These are phyloP conservation scores for Drosophila aff. DNA, from an alignment of 1,140 invertebrate genomes.

Conservation along the genomic window DNA sequence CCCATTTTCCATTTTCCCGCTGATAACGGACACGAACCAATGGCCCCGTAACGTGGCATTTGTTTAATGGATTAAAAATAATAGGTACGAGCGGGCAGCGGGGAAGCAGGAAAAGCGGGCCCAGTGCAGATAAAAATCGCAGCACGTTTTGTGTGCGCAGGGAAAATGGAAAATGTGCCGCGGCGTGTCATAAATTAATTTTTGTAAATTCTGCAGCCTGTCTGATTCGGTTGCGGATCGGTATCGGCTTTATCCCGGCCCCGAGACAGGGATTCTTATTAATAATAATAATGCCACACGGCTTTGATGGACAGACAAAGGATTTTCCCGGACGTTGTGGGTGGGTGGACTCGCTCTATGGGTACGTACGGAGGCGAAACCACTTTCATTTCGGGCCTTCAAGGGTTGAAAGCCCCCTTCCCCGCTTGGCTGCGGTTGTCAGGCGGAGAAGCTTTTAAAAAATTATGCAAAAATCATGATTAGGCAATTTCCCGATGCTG, in stretches of 20 bases:
- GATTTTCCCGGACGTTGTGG: constrained; percentile 22
- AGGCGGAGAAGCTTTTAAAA: constrained; percentile 60
- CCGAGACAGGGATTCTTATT: constrained; percentile 38
- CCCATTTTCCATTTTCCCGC: constrained; percentile 33
- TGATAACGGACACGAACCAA: constrained; percentile 65
- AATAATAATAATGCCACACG: constrained; percentile 67
- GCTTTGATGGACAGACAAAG: constrained; percentile 60
- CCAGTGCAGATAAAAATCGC: constrained; percentile 67
- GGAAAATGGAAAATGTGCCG: constrained; percentile 69
- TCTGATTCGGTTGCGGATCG: constrained; percentile 49
- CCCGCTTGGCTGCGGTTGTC: constrained; percentile 41
- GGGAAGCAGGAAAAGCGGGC: constrained; percentile 13
- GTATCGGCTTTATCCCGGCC: constrained; percentile 27
- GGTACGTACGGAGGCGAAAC: constrained; percentile 1
- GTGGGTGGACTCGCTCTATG: constrained; percentile 3
- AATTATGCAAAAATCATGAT: constrained; percentile 82
- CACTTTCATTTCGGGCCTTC: constrained; percentile 57
- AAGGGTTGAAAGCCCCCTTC: constrained; percentile 51
- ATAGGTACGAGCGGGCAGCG: constrained; percentile 50
- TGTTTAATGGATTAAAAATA: constrained; percentile 84
- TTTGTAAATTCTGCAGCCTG: constrained; percentile 65
- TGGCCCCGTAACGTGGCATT: constrained; percentile 70
- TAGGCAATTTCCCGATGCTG: constrained; percentile 61
- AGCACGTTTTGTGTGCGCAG: constrained; percentile 64
- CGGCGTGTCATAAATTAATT: constrained; percentile 80